Conservation (phyloP, 2,888 invertebrate genomes). For the Pseudoips prasinana region DNA sequence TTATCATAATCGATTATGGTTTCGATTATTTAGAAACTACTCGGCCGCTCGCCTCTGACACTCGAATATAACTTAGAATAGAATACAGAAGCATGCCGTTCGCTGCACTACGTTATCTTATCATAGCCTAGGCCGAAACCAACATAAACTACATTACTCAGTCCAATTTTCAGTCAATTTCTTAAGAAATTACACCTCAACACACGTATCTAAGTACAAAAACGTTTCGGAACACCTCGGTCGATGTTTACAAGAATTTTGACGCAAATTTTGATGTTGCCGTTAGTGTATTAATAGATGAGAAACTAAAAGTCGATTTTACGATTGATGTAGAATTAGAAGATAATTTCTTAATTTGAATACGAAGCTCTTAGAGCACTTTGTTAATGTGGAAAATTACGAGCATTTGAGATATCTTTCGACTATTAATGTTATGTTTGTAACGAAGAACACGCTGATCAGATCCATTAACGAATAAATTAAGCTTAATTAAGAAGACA, state of each 20-base stretch:
- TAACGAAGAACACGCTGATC: constrained; percentile 40
- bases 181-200: constrained; percentile 74
- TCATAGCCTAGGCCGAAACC: constrained; percentile 76
- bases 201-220: constrained; percentile 72
- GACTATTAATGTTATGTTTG: constrained; percentile 41
- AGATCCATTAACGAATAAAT: constrained; percentile 56
- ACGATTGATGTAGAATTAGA: constrained; percentile 24
- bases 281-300: constrained; percentile 23
- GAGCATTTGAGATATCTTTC: constrained; percentile 45
- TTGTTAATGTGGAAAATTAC: constrained; percentile 47
- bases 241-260: constrained; percentile 38
- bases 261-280: constrained; percentile 27
- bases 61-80: constrained; percentile 48
- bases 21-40: constrained; percentile 22
- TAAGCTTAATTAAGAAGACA: constrained; percentile 54
- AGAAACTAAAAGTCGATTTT: constrained; percentile 21
- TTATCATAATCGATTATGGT: constrained; percentile 21
- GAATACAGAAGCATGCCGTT: constrained; percentile 70
- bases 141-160: constrained; percentile 77
- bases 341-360: constrained; percentile 51
- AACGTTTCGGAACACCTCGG: constrained; percentile 50
- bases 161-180: constrained; percentile 81
- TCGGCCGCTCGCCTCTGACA: constrained; percentile 48
- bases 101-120: constrained; percentile 71
- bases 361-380: constrained; percentile 41